A percentile compares a stretch with the other conserved stretches of the same genome.
phyloP scores from a whole-genome alignment of 2,797 vertebrate genomes.

The Diplodus sargus region DNA sequence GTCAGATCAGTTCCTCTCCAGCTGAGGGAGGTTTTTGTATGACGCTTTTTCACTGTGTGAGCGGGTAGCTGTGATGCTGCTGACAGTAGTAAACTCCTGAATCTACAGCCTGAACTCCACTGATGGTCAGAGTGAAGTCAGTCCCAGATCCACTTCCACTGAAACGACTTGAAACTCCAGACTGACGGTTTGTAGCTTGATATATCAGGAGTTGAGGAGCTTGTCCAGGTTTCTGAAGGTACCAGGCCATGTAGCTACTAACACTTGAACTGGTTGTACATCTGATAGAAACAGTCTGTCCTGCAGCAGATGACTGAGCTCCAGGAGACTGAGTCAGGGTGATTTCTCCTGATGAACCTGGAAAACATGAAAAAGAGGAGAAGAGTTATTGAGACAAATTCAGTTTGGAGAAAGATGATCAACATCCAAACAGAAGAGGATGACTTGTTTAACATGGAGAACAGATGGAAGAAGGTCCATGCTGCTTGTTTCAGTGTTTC shows the following conservation, averaged over 20 bases:
- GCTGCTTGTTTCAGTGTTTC: conserved; percentile 22
- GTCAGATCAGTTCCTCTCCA: too few species aligned
- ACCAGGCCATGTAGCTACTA: neutral
- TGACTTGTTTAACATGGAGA: too few species aligned
- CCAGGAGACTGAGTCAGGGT: conserved; percentile 15
- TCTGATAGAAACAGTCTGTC: conserved; percentile 8
- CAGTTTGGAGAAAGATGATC: conserved; percentile 6
- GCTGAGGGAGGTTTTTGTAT: too few species aligned
- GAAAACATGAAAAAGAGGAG: conserved; percentile 22
- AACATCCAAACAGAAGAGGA: conserved; percentile 5
- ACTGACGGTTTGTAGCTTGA: rapidly evolving
- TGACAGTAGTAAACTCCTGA: conserved; percentile 24
- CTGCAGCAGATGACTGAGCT: conserved; percentile 20
- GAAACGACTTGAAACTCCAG: neutral
- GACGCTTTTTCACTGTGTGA: conserved; percentile 17
- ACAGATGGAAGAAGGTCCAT: too few species aligned
- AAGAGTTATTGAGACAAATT: conserved; percentile 16
- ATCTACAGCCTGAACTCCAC: conserved; percentile 20
- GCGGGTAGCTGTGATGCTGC: neutral
- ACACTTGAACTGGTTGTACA: neutral
- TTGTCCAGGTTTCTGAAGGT: conserved; percentile 10
- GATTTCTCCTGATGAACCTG: conserved; percentile 14
- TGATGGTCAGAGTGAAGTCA: conserved; percentile 27
- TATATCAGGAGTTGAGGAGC: conserved; percentile 18
- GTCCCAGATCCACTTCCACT: neutral